Conservation (phyloP, 2,797 vertebrate genomes). For the Staurois parvus region DNA sequence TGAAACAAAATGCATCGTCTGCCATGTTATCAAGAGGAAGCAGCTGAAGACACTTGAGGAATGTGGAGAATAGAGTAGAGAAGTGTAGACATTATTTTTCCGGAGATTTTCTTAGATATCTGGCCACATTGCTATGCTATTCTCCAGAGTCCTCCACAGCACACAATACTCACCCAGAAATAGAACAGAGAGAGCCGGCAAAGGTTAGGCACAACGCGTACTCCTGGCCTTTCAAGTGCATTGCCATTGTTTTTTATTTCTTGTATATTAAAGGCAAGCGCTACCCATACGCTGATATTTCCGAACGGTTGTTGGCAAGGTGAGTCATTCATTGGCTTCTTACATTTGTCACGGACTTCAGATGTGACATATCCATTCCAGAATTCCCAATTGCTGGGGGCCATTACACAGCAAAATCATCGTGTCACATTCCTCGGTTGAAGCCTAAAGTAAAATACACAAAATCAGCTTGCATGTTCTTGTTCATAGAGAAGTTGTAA, state of each 20-base stretch:
- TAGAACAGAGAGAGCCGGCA: background rate
- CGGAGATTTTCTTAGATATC: constrained; percentile 20
- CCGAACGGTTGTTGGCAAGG: too few species aligned
- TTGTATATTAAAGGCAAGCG: background rate
- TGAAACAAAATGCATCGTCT: background rate
- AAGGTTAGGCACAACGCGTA: background rate
- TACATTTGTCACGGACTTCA: too few species aligned
- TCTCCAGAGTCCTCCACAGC: background rate
- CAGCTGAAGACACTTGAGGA: constrained; percentile 32
- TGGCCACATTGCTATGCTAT: background rate
- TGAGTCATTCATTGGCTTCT: too few species aligned
- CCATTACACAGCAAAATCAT: too few species aligned
- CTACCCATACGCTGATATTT: too few species aligned
- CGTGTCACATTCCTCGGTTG: too few species aligned
- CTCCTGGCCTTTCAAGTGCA: constrained; percentile 10
- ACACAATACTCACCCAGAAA: background rate
- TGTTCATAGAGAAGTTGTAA: too few species aligned
- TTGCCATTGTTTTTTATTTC: background rate
- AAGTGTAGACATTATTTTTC: constrained; percentile 2
- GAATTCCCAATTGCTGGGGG: too few species aligned
- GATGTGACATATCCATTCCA: too few species aligned
- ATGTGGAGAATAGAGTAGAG: background rate
- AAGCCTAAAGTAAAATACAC: too few species aligned
- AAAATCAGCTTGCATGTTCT: too few species aligned
- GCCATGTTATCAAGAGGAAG: constrained; percentile 46